Conservation (phyloP, 2,113 vertebrate species). For the Indri indri region DNA sequence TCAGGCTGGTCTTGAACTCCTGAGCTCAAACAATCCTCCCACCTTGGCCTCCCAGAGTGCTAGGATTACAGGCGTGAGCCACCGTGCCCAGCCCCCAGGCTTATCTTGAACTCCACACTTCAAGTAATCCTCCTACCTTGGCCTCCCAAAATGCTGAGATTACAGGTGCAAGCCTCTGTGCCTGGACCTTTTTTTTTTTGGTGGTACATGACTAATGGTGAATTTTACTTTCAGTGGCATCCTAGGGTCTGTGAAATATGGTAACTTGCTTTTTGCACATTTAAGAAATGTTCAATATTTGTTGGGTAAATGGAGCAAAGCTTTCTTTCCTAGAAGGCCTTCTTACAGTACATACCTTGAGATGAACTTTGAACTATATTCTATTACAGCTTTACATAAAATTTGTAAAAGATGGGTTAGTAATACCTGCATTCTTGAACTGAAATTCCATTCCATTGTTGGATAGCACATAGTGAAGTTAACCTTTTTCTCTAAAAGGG, state of each 20-base stretch:
- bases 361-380: constrained; percentile 28
- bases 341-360: background rate
- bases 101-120: too few species aligned
- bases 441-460: background rate
- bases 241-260: background rate
- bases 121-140: too few species aligned
- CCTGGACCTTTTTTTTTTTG: background rate
- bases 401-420: background rate
- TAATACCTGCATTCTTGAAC: background rate
- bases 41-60: too few species aligned
- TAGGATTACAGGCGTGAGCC: too few species aligned
- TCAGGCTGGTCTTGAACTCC: too few species aligned
- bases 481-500: constrained; percentile 32
- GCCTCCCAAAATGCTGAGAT: too few species aligned
- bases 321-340: background rate
- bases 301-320: constrained; percentile 40
- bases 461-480: constrained; percentile 43
- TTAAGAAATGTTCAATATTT: constrained; percentile 18
- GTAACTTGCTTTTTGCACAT: constrained; percentile 31
- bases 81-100: too few species aligned
- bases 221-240: background rate
- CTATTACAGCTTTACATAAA: constrained; percentile 12
- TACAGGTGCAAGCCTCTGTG: too few species aligned
- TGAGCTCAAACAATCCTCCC: too few species aligned
- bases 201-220: background rate